These are phyloP conservation scores for Blera fallax DNA, from an alignment of 2,888 invertebrate genomes.

Conservation along the genomic window DNA sequence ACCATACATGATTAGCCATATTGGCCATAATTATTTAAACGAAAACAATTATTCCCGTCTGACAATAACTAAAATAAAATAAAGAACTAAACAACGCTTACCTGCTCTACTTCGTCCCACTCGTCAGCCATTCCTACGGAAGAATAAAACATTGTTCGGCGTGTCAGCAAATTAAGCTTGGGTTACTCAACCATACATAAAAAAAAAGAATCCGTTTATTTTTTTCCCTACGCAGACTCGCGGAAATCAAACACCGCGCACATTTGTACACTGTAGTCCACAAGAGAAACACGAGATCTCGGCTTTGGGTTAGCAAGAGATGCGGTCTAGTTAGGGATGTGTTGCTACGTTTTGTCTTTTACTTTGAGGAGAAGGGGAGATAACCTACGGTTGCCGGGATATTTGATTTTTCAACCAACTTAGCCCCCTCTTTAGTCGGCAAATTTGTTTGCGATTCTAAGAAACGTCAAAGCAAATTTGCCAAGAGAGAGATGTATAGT, in stretches of 20 bases:
- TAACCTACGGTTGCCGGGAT: background rate
- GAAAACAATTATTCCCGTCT: too few relatives aligned
- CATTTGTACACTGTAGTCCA: background rate
- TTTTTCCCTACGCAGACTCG: background rate
- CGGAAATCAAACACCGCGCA: constrained; percentile 24
- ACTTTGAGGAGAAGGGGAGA: background rate
- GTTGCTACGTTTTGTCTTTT: background rate
- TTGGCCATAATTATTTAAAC: too few relatives aligned
- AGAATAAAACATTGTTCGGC: constrained; percentile 65
- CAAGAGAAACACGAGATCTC: constrained; percentile 25
- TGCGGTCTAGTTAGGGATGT: background rate
- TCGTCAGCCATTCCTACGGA: constrained; percentile 70
- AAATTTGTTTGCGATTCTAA: background rate
- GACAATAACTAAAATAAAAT: background rate
- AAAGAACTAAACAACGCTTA: constrained; percentile 5
- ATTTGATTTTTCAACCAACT: background rate
- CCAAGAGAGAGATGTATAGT: too few relatives aligned
- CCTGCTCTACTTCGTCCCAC: constrained; percentile 66
- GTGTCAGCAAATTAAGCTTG: constrained; percentile 43
- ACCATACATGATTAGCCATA: background rate
- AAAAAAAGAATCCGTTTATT: background rate
- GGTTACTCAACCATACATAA: constrained; percentile 18
- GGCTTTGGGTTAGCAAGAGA: background rate
- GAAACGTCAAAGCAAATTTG: background rate
- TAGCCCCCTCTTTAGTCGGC: background rate